Conservation (phyloP, 2,888 invertebrate species). For the Leptarthrus brevirostris region DNA sequence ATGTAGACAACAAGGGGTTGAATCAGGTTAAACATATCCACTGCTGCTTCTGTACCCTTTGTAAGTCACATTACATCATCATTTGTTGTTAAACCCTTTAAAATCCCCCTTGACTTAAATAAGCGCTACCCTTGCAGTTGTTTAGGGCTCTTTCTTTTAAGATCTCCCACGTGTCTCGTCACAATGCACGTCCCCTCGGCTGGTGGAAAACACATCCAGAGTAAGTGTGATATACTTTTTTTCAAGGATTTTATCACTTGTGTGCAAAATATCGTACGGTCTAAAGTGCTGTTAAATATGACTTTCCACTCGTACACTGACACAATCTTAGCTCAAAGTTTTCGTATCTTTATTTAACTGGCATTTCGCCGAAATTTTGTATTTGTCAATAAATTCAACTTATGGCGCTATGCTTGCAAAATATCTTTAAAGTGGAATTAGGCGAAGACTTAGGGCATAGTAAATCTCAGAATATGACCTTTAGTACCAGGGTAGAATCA, state of each 20-base stretch:
- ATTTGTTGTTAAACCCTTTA: slow-evolving; percentile 42
- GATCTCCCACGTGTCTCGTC: slow-evolving; percentile 17
- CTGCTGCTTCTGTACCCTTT: not conserved
- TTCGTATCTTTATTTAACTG: not conserved
- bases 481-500: not conserved
- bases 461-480: not conserved
- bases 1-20: slow-evolving; percentile 3
- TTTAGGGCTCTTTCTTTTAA: slow-evolving; percentile 23
- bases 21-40: slow-evolving; percentile 30
- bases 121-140: slow-evolving; percentile 43
- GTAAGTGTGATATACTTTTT: not conserved
- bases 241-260: not conserved
- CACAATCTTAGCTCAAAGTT: not conserved
- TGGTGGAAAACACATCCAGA: not conserved
- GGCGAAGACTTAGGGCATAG: not conserved
- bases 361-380: not conserved
- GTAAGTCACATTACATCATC: slow-evolving; percentile 36
- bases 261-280: not conserved
- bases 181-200: not conserved
- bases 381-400: not conserved
- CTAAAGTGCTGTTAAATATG: not conserved
- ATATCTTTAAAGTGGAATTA: not conserved
- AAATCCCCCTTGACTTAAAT: slow-evolving; percentile 43
- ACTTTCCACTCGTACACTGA: not conserved
- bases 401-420: not conserved